Evolutionary conservation across 2,113 vertebrate genomes (phyloP).

Genomic region (Phylloscopus trochilus): DNA sequence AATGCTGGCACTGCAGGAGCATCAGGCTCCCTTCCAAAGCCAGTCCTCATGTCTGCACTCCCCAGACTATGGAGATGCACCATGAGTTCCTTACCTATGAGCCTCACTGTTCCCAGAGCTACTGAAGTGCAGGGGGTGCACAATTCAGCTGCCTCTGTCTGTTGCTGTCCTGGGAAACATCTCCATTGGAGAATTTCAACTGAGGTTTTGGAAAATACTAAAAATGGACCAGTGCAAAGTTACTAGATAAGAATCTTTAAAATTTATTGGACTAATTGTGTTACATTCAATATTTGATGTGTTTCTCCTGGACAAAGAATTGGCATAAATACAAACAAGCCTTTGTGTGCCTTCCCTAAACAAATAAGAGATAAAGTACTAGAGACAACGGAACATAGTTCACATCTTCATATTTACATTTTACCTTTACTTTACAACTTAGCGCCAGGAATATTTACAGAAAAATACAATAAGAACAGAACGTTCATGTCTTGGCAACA

Average conservation of each 20-base stretch:
- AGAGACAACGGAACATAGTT: slow-evolving; percentile 77
- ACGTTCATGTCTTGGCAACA: slow-evolving; percentile 78
- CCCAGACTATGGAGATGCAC: accelerated
- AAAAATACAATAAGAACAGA: slow-evolving; percentile 80
- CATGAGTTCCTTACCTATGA: not conserved
- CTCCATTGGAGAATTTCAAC: not conserved
- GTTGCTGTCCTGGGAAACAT: not conserved
- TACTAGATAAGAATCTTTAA: slow-evolving; percentile 88
- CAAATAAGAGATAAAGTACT: slow-evolving; percentile 76
- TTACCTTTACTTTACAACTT: slow-evolving; percentile 85
- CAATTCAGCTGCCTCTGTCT: not conserved
- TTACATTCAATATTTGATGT: slow-evolving; percentile 92
- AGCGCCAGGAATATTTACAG: slow-evolving; percentile 86
- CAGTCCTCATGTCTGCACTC: not conserved
- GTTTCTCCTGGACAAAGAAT: slow-evolving; percentile 84
- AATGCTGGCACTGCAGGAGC: not conserved
- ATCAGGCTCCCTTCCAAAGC: not conserved
- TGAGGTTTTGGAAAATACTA: not conserved
- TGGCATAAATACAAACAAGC: slow-evolving; percentile 86
- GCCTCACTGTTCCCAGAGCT: not conserved
- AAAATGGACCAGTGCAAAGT: not conserved
- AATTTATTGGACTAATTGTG: slow-evolving; percentile 93
- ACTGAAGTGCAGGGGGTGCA: not conserved
- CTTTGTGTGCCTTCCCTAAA: slow-evolving; percentile 79
- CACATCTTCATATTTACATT: slow-evolving; percentile 88